Evolutionary conservation across 2,113 vertebrate species (phyloP).

Genomic region (Vireo altiloquus): DNA sequence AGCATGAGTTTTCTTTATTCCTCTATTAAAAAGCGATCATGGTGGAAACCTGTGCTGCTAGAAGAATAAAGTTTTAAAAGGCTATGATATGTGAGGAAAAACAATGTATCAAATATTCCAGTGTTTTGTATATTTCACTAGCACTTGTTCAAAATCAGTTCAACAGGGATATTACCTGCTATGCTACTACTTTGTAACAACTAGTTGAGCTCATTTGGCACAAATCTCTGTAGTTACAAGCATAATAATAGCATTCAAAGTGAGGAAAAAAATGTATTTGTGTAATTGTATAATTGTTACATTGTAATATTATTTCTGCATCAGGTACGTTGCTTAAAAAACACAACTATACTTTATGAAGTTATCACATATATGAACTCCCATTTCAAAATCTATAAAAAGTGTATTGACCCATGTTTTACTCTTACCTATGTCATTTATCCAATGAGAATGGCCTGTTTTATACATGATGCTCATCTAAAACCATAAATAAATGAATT

Average conservation of each 20-base stretch:
- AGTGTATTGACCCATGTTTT: background rate
- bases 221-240: background rate
- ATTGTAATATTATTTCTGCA: background rate
- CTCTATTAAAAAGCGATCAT: background rate
- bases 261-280: background rate
- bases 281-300: background rate
- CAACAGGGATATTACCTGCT: background rate
- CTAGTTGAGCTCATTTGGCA: background rate
- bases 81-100: background rate
- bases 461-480: background rate
- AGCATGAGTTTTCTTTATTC: background rate
- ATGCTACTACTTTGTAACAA: background rate
- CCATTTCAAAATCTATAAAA: background rate
- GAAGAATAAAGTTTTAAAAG: background rate
- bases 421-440: accelerated
- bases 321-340: background rate
- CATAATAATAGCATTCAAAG: background rate
- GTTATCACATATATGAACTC: too few species aligned
- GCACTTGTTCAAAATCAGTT: background rate
- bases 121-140: background rate
- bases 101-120: background rate
- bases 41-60: background rate
- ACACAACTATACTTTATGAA: accelerated
- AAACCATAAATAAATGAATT: background rate
- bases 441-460: background rate